A percentile compares a stretch with the other conserved stretches of the same genome.
phyloP scores from a whole-genome alignment of 2,113 vertebrate species.

The Varanus salvator region DNA sequence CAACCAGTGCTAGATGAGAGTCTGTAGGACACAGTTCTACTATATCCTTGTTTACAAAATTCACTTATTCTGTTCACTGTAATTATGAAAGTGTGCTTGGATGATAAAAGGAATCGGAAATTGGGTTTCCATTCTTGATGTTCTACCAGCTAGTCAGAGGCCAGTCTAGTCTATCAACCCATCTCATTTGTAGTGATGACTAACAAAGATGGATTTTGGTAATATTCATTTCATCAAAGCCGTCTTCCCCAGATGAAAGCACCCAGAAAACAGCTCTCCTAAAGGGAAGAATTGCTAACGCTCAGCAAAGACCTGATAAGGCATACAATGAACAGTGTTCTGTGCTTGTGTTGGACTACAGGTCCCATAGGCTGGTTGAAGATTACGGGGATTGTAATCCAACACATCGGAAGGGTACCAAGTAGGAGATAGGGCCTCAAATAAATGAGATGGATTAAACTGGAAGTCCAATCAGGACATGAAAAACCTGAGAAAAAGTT shows the following conservation, averaged over 20 bases:
- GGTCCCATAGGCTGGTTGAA: too few species aligned
- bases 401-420: background rate
- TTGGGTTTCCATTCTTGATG: background rate
- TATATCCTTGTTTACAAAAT: constrained; percentile 42
- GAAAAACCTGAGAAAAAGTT: background rate
- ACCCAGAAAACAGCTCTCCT: too few species aligned
- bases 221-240: background rate
- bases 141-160: background rate
- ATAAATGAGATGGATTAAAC: background rate
- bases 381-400: too few species aligned
- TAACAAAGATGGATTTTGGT: background rate
- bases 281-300: background rate
- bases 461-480: background rate
- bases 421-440: background rate
- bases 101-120: background rate
- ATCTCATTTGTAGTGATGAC: background rate
- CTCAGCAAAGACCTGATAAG: background rate
- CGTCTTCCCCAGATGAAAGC: background rate
- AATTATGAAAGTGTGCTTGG: background rate
- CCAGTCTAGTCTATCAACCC: background rate
- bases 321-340: background rate
- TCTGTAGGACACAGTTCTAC: constrained; percentile 4
- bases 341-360: too few species aligned
- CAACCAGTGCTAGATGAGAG: background rate
- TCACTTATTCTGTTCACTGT: background rate